Conservation (phyloP, 2,113 vertebrate genomes). For the Boulengeromyrus knoepffleri region DNA sequence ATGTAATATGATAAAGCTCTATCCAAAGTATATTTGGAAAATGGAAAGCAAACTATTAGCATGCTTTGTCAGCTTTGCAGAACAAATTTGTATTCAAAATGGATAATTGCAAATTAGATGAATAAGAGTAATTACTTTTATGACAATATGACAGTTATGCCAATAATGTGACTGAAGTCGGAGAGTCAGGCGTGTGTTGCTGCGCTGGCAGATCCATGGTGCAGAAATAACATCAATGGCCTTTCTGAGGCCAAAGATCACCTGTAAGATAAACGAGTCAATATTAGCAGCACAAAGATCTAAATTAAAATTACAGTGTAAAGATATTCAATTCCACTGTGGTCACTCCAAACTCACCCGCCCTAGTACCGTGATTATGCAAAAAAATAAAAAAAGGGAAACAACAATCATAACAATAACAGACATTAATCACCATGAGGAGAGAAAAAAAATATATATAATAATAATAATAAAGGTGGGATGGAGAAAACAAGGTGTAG, state of each 20-base stretch:
- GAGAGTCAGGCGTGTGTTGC: background rate
- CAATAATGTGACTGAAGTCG: background rate
- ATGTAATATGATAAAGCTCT: background rate
- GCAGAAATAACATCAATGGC: background rate
- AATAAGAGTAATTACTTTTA: background rate
- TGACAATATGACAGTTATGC: background rate
- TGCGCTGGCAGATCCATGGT: too few species aligned
- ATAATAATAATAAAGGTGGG: too few species aligned
- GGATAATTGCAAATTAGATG: background rate
- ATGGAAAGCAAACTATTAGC: background rate
- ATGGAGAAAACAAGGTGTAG: too few species aligned
- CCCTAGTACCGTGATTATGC: too few species aligned
- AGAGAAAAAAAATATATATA: too few species aligned
- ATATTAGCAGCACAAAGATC: background rate
- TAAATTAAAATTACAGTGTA: too few species aligned
- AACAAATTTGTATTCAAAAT: background rate
- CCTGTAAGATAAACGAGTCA: background rate
- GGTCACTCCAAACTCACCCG: too few species aligned
- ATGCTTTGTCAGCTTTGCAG: background rate
- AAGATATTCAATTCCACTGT: too few species aligned
- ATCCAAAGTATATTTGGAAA: background rate
- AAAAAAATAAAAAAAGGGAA: too few species aligned
- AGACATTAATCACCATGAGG: too few species aligned
- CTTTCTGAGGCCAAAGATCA: background rate
- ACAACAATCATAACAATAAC: too few species aligned